phyloP scores from a whole-genome alignment of 2,797 vertebrate species.

The Leucoraja ocellata region DNA sequence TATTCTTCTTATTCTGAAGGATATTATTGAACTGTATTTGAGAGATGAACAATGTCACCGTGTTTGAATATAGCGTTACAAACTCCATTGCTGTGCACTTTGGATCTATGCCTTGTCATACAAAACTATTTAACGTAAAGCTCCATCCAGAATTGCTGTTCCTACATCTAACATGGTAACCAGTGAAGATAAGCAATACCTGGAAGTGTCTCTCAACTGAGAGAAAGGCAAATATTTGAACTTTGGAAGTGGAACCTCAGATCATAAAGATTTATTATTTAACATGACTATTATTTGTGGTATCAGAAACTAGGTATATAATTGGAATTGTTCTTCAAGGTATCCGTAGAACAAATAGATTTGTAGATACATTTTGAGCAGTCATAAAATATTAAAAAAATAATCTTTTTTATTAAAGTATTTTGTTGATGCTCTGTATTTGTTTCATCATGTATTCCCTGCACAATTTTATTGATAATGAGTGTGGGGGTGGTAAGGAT shows the following conservation, averaged over 20 bases:
- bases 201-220: not conserved
- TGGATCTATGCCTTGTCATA: slow-evolving; percentile 1
- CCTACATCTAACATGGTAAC: not conserved
- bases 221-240: not conserved
- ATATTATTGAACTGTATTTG: not conserved
- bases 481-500: not conserved
- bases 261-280: not conserved
- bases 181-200: not conserved
- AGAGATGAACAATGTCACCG: not conserved
- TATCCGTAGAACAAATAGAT: not conserved
- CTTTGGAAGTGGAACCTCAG: not conserved
- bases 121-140: not conserved
- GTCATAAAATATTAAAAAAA: not conserved
- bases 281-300: not conserved
- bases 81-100: not conserved
- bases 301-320: slow-evolving; percentile 1
- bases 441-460: not conserved
- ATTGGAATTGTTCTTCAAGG: not conserved
- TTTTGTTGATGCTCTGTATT: not conserved
- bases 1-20: not conserved
- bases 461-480: not conserved
- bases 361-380: not conserved
- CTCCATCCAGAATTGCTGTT: not conserved
- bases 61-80: not conserved
- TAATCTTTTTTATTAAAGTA: too few relatives aligned